phyloP scores from a whole-genome alignment of 1,140 invertebrate genomes.

The Drosophila sulfurigaster region DNA sequence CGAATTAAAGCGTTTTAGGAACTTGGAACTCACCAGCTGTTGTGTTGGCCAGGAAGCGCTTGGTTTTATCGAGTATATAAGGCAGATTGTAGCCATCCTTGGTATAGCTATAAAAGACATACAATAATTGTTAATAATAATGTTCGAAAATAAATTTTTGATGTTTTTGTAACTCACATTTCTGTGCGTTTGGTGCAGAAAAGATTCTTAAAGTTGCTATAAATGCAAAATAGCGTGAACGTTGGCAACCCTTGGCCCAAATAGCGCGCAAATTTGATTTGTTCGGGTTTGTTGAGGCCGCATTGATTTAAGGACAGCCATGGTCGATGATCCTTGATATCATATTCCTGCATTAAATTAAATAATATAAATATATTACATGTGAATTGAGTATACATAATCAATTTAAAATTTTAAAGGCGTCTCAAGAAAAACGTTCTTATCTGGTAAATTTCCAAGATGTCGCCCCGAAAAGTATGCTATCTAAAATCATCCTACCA shows the following conservation, averaged over 20 bases:
- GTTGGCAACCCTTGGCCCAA: slow-evolving; percentile 82
- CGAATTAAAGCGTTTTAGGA: neutral
- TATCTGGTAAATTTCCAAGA: slow-evolving; percentile 11
- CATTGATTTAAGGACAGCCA: slow-evolving; percentile 83
- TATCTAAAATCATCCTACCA: neutral
- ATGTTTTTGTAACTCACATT: slow-evolving; percentile 65
- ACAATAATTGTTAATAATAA: neutral
- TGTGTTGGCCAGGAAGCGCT: slow-evolving; percentile 83
- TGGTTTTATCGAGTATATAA: slow-evolving; percentile 84
- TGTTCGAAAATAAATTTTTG: neutral
- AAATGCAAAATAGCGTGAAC: slow-evolving; percentile 85
- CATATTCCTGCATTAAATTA: slow-evolving; percentile 67
- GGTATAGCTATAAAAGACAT: slow-evolving; percentile 62
- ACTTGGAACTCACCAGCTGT: slow-evolving; percentile 77
- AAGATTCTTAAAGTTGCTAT: slow-evolving; percentile 85
- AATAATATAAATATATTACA: neutral
- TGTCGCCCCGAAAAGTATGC: slow-evolving; percentile 28
- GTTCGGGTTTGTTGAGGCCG: slow-evolving; percentile 82
- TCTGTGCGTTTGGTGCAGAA: slow-evolving; percentile 84
- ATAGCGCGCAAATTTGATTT: slow-evolving; percentile 84
- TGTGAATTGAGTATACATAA: neutral
- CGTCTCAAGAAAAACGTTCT: neutral
- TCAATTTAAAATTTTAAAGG: slow-evolving; percentile 1
- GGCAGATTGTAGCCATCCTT: slow-evolving; percentile 85
- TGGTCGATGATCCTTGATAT: slow-evolving; percentile 83